phyloP scores from a whole-genome alignment of 2,888 invertebrate species.

The Nomada fucata region DNA sequence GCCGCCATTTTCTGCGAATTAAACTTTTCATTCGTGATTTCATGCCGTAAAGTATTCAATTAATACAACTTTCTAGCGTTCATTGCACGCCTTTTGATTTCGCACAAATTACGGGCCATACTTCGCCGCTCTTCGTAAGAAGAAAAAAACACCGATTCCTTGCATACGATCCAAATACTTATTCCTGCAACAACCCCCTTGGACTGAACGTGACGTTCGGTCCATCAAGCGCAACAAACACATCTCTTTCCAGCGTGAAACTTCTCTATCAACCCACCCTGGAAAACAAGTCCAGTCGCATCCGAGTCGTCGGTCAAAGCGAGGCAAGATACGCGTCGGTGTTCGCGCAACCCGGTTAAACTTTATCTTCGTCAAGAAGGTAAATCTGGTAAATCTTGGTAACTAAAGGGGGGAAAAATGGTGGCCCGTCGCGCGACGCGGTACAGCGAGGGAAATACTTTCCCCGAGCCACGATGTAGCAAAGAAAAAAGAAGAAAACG shows the following conservation, averaged over 20 bases:
- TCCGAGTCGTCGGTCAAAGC: slow-evolving; percentile 32
- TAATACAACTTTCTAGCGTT: not conserved
- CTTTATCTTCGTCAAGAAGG: slow-evolving; percentile 24
- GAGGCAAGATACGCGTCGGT: slow-evolving; percentile 20
- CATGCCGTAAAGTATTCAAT: not conserved
- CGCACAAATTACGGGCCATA: not conserved
- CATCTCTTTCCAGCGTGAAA: not conserved
- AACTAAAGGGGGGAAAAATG: slow-evolving; percentile 21
- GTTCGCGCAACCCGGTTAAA: not conserved
- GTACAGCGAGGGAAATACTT: slow-evolving; percentile 29
- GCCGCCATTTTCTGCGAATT: no score
- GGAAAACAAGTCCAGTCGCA: slow-evolving; percentile 17
- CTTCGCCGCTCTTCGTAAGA: not conserved
- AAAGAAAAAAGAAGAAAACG: not conserved
- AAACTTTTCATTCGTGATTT: not conserved
- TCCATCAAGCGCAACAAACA: not conserved
- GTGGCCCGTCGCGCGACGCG: slow-evolving; percentile 1
- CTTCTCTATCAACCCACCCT: not conserved
- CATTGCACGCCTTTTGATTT: not conserved
- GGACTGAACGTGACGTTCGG: no score
- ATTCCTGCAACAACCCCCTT: no score
- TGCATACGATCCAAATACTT: no score
- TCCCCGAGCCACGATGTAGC: not conserved
- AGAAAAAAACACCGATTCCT: not conserved
- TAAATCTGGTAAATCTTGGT: no score